Conservation (phyloP, 1,140 invertebrate genomes). For the Sitophilus oryzae region DNA sequence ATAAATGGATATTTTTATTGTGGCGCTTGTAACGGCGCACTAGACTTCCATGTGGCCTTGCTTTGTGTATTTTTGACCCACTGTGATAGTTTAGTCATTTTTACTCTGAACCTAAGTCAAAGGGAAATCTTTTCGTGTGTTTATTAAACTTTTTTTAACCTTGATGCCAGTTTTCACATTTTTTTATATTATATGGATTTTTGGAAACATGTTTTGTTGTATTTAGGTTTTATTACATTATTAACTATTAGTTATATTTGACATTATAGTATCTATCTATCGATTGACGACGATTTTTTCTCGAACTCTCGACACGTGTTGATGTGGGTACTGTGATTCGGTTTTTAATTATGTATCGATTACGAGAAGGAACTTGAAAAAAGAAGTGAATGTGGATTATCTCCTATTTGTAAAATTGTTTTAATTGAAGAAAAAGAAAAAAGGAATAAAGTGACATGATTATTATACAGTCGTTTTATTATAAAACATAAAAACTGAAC, state of each 20-base stretch:
- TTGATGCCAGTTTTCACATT: slow-evolving; percentile 12
- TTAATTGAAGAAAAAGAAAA: slow-evolving; percentile 42
- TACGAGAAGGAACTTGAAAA: slow-evolving; percentile 25
- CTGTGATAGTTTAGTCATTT: slow-evolving; percentile 28
- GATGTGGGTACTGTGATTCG: slow-evolving; percentile 44
- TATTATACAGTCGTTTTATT: slow-evolving; percentile 13
- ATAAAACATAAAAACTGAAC: slow-evolving; percentile 10
- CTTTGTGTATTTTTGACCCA: slow-evolving; percentile 22
- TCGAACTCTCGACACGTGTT: slow-evolving; percentile 26
- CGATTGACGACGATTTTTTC: slow-evolving; percentile 12
- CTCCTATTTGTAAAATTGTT: slow-evolving; percentile 44
- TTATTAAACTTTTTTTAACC: slow-evolving; percentile 2
- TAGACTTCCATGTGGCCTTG: slow-evolving; percentile 23
- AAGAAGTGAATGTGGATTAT: slow-evolving; percentile 43
- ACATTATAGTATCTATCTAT: neutral
- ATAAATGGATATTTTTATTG: too few relatives aligned
- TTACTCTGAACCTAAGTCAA: slow-evolving; percentile 10
- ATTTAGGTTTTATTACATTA: slow-evolving; percentile 16
- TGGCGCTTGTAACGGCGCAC: too few relatives aligned
- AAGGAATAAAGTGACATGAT: slow-evolving; percentile 36
- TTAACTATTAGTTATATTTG: slow-evolving; percentile 9
- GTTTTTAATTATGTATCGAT: slow-evolving; percentile 27
- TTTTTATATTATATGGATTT: slow-evolving; percentile 7
- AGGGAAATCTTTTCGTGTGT: slow-evolving; percentile 11
- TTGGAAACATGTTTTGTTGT: slow-evolving; percentile 4